Evolutionary conservation across 2,888 invertebrate genomes (phyloP).

Genomic region (Euzetes globulus): DNA sequence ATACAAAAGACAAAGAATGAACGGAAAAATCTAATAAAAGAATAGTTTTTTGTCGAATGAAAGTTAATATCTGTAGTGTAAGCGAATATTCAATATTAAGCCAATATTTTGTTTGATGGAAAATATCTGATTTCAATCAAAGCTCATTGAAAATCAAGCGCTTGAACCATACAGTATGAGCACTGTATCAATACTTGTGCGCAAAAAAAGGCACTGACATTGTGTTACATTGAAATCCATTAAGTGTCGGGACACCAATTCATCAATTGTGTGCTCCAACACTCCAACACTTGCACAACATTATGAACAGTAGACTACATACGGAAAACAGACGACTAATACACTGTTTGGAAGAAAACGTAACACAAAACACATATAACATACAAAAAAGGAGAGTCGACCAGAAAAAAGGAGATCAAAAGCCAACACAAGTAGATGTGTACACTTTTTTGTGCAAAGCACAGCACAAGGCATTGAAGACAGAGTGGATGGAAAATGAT

Average conservation of each 20-base stretch:
- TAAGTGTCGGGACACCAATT: constrained; percentile 26
- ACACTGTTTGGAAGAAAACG: background rate
- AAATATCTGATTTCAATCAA: constrained; percentile 15
- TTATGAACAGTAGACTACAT: constrained; percentile 2
- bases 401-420: constrained; percentile 15
- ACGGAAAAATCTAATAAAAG: background rate
- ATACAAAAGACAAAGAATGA: background rate
- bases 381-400: background rate
- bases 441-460: background rate
- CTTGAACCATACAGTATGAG: background rate
- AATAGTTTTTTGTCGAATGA: background rate
- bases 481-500: constrained; percentile 20
- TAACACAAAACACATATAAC: background rate
- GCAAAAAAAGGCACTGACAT: background rate
- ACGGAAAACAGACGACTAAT: background rate
- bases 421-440: constrained; percentile 15
- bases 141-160: background rate
- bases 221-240: constrained; percentile 24
- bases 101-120: background rate
- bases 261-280: constrained; percentile 6
- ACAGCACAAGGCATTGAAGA: background rate
- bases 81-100: constrained; percentile 6
- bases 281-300: constrained; percentile 19
- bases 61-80: background rate
- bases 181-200: background rate